Conservation (phyloP, 2,113 vertebrate species). For the Gasterosteus aculeatus region DNA sequence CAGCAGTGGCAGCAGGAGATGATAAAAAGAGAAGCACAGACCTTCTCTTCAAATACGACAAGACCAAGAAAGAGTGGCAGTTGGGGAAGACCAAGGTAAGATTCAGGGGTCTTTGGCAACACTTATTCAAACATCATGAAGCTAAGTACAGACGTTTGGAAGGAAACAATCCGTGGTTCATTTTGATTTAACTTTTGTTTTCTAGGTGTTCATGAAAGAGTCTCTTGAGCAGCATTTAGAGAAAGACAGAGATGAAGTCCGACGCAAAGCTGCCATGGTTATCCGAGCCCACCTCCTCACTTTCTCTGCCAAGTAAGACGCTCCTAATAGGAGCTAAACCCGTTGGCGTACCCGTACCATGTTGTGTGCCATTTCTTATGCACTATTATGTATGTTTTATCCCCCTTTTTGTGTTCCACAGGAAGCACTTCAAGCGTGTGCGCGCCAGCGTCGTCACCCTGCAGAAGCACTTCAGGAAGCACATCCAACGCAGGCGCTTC, state of each 20-base stretch:
- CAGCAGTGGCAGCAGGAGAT: slow-evolving; percentile 68
- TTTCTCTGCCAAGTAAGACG: slow-evolving; percentile 88
- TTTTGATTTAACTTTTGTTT: slow-evolving; percentile 23
- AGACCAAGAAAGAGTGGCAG: slow-evolving; percentile 88
- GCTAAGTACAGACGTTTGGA: slow-evolving; percentile 1
- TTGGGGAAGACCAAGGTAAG: slow-evolving; percentile 91
- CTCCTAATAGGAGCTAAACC: not conserved
- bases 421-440: slow-evolving; percentile 86
- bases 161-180: not conserved
- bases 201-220: slow-evolving; percentile 93
- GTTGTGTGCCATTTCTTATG: not conserved
- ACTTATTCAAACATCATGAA: not conserved
- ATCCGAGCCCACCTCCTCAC: slow-evolving; percentile 90
- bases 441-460: slow-evolving; percentile 83
- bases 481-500: slow-evolving; percentile 81
- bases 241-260: slow-evolving; percentile 88
- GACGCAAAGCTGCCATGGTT: slow-evolving; percentile 86
- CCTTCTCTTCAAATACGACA: slow-evolving; percentile 84
- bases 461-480: slow-evolving; percentile 87
- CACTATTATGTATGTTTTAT: not conserved
- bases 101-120: not conserved
- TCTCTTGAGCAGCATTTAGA: slow-evolving; percentile 90
- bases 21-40: slow-evolving; percentile 82
- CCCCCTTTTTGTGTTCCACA: slow-evolving; percentile 44
- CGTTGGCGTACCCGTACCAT: not conserved